Base-by-base conservation (phyloP, 2,888 invertebrate genomes). In the Ormia ochracea region DNA sequence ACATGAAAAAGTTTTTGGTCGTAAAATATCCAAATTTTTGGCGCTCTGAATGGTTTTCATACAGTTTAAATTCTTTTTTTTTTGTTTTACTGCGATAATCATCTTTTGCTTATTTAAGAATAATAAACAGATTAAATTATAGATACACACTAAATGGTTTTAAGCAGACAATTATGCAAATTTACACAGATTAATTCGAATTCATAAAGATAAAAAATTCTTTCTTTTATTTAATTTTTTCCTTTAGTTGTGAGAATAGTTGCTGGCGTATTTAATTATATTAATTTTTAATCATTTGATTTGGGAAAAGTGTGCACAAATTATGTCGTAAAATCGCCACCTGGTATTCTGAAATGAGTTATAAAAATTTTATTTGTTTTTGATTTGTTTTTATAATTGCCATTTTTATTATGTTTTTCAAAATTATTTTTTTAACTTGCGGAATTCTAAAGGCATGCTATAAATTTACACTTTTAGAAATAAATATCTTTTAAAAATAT, bases 131-230 rank as follows among this genome's bases (percentile, higher is more conserved):
- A 65, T 41, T 52, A 19, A 45, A 41, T 38, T 38, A 31, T 4
- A 48, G 63, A 48, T 69, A 69, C 69, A 70, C 56, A 33, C 58
- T 76, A 63, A 69, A 76, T 76, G 38, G 38, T 28, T 31, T 69
- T 48, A 41, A 63, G 45, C 48, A 48, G 5, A 48, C 45, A 54
- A 41, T 36, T 70, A 77, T 77, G 76, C 36, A 63, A 77, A 77
- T 77, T 56, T 33, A 17, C 10, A 28, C 10, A 38, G 26, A 59
- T 56, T 45, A 17, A 38, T 56, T 23, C n/a, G 14, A n/a, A n/a
- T n/a, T n/a, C 7, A 43, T 58, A 12, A 21, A 48, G 38, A 65
- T 45, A 54, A 3, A 33, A 72, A 56, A 52, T 19, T 26, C 19
- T 12, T 19, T 6, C 6, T 45, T 56, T 33, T 31, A 21, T 66